Base-by-base conservation (phyloP, 2,888 invertebrate genomes). In the Andrena haemorrhoa region DNA sequence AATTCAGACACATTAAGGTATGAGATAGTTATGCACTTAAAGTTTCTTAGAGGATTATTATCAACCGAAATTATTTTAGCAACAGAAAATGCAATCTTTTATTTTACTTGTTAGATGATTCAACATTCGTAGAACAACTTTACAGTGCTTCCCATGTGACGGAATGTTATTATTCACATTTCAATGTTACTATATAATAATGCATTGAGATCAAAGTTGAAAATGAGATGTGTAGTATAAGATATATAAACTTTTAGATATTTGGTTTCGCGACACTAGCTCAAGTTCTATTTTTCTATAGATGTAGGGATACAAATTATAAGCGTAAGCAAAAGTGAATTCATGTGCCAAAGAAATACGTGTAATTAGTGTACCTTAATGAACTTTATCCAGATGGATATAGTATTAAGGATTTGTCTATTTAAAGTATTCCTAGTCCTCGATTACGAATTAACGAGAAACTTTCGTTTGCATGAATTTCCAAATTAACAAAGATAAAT, bases 301-400 rank as follows among this genome's bases (percentile, higher is more conserved):
- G 75, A 16, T 66, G 26, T 85, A 86, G 49, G 65, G 8, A 56
- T 23, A 56, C 3, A 65, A 66, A 26, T 65, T 83, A 68, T 75
- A 73, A 84, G 41, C 23, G 53, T 79, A 83, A 83, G 66, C 75
- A 84, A 85, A 87, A 88, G 93, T 93, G 93, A 93, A 93, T 93
- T 93, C 93, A 92, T 89, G 93, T 93, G 93, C 93, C 93, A 93
- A 93, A 92, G 83, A 89, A 89, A 89, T 89, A 82, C 78, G 61
- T 83, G 31, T 75, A 76, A 56, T 76, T 77, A 75, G 76, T 75
- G 60, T 84, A 86, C 74, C 70, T 82, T 70, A 60, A 75, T 71
- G 65, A 75, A 70, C 23, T 47, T 72, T 61, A 49, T 79, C 75
- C 20, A 56, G 20, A 41, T 63, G 58, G 64, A 41, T 60, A 51